Base-by-base conservation (phyloP, 2,113 vertebrate genomes). In the Pleuronectes platessa region DNA sequence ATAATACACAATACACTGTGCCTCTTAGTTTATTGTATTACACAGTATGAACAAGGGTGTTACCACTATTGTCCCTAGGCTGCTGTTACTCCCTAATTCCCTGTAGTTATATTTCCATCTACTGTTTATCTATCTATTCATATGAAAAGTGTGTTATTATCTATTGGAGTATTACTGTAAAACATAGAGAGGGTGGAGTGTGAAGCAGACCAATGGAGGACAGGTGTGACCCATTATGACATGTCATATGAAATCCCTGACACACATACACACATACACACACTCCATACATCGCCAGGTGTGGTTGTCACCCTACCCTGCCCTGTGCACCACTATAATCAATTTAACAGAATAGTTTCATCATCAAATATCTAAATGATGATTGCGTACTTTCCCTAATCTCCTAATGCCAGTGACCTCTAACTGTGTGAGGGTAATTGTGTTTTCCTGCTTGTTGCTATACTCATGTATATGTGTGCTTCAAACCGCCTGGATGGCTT, bases 281-380 rank as follows among this genome's bases (percentile, higher is more conserved):
- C 78, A 51, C 76, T 78, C 90, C 84, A 90, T 89, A 92, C 92
- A 88, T 83, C 64, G 73, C 88, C 92, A 95, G 89, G 91, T 93
- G 91, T 86, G 91, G 69, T 61, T 84, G 86, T 87, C 85, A 90
- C 89, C 86, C 86, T 88, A 65, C 73, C 83, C 78, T 89, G 90
- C 87, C 86, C 89, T 55, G 49, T 47, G 86, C 86, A 87, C 89
- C 86, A 91, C 89, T 89, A 92, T 91, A 94, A 95, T 94, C 92
- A 93, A 94, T 94, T 94, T 93, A 94, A 92, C 90, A 92, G 91
- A 85, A 93, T 83, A 90, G 90, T 93, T 93, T 93, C 93, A 94
- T 93, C 92, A 92, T 93, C 91, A 93, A 93, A 94, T 92, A 92
- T 94, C 93, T 86, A 94, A 93, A 95, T 93, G 90, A 94, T 93